Conservation (phyloP, 2,888 invertebrate genomes). For the Acrobasis repandana region DNA sequence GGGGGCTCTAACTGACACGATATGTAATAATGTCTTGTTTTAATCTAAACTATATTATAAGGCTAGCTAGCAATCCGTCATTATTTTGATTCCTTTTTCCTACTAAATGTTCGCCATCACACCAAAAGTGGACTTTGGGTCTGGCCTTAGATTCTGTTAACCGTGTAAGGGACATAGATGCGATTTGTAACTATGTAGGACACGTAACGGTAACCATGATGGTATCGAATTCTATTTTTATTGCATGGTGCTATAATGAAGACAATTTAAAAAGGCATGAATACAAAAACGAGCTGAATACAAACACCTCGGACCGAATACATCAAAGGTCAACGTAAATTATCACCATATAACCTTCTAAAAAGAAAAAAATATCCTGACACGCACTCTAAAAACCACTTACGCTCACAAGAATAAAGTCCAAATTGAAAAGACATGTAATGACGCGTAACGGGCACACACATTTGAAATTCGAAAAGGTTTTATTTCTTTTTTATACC, state of each 20-base stretch:
- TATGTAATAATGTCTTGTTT: too few relatives aligned
- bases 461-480: slow-evolving; percentile 24
- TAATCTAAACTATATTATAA: too few relatives aligned
- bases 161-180: too few relatives aligned
- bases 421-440: slow-evolving; percentile 12
- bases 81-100: too few relatives aligned
- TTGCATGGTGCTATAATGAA: neutral
- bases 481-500: slow-evolving; percentile 23
- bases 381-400: neutral
- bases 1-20: too few relatives aligned
- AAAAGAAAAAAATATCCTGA: slow-evolving; percentile 6
- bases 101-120: too few relatives aligned
- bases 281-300: slow-evolving; percentile 10
- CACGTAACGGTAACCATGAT: neutral
- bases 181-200: too few relatives aligned
- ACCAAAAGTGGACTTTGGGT: too few relatives aligned
- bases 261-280: slow-evolving; percentile 15
- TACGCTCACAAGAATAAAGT: neutral
- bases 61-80: too few relatives aligned
- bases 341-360: slow-evolving; percentile 15
- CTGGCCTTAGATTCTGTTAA: too few relatives aligned
- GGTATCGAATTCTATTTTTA: neutral
- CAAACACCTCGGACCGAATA: slow-evolving; percentile 8
- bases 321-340: slow-evolving; percentile 21
- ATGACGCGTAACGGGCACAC: slow-evolving; percentile 10